These are phyloP conservation scores for Trachymyrmex cornetzi DNA, from an alignment of 1,140 invertebrate genomes.

Conservation along the genomic window DNA sequence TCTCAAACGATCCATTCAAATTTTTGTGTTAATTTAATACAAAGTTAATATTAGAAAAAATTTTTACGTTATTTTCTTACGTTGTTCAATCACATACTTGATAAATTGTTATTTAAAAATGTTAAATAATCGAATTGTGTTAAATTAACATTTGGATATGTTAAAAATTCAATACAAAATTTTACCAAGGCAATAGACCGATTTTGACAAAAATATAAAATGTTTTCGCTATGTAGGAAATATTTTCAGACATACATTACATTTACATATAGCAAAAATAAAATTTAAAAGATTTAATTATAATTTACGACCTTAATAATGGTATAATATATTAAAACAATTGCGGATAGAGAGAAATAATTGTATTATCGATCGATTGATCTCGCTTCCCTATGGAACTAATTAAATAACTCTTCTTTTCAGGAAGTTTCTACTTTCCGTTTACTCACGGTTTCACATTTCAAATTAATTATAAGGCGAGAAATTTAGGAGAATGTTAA, in stretches of 20 bases:
- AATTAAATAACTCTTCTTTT: slow-evolving; percentile 37
- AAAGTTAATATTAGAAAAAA: too few species aligned
- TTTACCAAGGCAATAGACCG: too few species aligned
- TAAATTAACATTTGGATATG: too few species aligned
- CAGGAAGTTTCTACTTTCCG: slow-evolving; percentile 27
- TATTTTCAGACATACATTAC: not conserved
- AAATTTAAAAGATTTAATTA: slow-evolving; percentile 1
- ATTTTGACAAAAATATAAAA: too few species aligned
- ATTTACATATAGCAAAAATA: not conserved
- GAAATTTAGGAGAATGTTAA: slow-evolving; percentile 33
- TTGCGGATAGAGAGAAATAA: slow-evolving; percentile 12
- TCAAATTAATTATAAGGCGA: slow-evolving; percentile 36
- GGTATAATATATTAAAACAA: not conserved
- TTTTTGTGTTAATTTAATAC: too few species aligned
- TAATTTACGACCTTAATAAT: not conserved
- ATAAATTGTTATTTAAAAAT: too few species aligned
- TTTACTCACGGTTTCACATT: slow-evolving; percentile 37
- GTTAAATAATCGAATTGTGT: too few species aligned
- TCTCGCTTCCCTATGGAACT: slow-evolving; percentile 4
- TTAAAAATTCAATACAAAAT: too few species aligned
- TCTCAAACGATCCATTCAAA: too few species aligned
- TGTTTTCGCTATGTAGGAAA: not conserved
- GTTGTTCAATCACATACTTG: too few species aligned
- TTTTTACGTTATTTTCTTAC: too few species aligned
- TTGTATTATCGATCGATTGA: slow-evolving; percentile 18